phyloP scores from a whole-genome alignment of 2,113 vertebrate species.

The Sphaerodactylus townsendi region DNA sequence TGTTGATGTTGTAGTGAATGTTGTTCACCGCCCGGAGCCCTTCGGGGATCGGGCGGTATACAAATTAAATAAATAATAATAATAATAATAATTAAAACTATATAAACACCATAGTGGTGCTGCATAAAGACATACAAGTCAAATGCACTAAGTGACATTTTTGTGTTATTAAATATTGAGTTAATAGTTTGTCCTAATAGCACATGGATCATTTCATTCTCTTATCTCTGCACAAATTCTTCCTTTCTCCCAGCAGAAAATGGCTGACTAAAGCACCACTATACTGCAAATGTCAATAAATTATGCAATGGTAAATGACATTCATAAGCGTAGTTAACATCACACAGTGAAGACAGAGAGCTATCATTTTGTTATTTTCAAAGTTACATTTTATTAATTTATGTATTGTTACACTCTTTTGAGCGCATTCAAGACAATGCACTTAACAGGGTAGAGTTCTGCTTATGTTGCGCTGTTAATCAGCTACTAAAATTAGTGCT shows the following conservation, averaged over 20 bases:
- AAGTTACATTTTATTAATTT: too few species aligned
- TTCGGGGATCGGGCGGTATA: too few species aligned
- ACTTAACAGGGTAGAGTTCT: too few species aligned
- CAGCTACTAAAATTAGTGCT: too few species aligned
- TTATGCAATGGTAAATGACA: slow-evolving; percentile 1
- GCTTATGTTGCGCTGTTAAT: too few species aligned
- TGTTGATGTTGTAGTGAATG: too few species aligned
- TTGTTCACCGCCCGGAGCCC: too few species aligned
- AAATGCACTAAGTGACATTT: neutral
- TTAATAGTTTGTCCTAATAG: neutral
- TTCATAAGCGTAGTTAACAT: neutral
- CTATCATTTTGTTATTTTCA: neutral
- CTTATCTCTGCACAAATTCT: neutral
- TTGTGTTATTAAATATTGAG: slow-evolving; percentile 23
- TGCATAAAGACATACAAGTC: neutral
- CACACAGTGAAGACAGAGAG: neutral
- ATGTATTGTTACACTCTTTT: too few species aligned
- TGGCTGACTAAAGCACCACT: neutral
- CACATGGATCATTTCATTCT: slow-evolving; percentile 6
- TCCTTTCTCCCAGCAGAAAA: neutral
- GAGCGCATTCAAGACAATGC: too few species aligned
- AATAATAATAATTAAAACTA: too few species aligned
- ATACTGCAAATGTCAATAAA: slow-evolving; percentile 17
- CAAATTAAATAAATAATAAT: too few species aligned
- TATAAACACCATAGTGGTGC: neutral